Base-by-base conservation (phyloP, 1,140 invertebrate species). In the Philotrypesis tridentata region DNA sequence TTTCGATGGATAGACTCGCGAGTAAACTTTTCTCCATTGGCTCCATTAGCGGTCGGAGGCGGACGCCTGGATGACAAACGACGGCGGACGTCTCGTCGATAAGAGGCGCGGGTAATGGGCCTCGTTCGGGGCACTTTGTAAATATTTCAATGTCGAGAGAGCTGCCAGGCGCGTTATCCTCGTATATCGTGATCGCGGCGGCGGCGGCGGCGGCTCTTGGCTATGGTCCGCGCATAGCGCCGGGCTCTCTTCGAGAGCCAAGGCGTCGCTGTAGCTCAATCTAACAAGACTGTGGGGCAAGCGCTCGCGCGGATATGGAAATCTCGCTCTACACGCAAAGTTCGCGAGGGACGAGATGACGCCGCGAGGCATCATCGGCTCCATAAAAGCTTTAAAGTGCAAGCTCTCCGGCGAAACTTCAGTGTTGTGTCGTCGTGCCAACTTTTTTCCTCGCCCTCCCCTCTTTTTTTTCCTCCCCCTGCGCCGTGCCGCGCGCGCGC, bases 71-170 rank as follows among this genome's bases (percentile, higher is more conserved):
- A 14, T 43, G 33, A 37, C 75, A 67, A 77, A 77, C 3, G 75
- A 67, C 14, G 23, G 17, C 2, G 23, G 33, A 37, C 33, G 14
- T n/a, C 21, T 55, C 48, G 33, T 61, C 55, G 33, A 65, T 67
- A 67, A 43, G 23, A 9, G n/a, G 40, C 40, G 12, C 33, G 60
- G n/a, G n/a, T 77, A 77, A 77, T 77, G 60, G 75, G 27, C 3
- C 37, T 43, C 21, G 33, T 11, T 55, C 48, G 21, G 9, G 75
- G 0, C 43, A 43, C 60, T 76, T 76, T 40, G 74, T 76, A 76
- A 76, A 76, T 76, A 76, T 40, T 76, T 65, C 27, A 76, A 43
- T 65, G 27, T 76, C 48, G 61, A 76, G n/a, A n/a, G n/a, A n/a
- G 12, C 60, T 17, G 27, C 4, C 8, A 2, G 8, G 14, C 8